A percentile compares a stretch with the other conserved stretches of the same genome.
Evolutionary conservation across 2,113 vertebrate genomes (phyloP).

Genomic region (Sprattus sprattus): DNA sequence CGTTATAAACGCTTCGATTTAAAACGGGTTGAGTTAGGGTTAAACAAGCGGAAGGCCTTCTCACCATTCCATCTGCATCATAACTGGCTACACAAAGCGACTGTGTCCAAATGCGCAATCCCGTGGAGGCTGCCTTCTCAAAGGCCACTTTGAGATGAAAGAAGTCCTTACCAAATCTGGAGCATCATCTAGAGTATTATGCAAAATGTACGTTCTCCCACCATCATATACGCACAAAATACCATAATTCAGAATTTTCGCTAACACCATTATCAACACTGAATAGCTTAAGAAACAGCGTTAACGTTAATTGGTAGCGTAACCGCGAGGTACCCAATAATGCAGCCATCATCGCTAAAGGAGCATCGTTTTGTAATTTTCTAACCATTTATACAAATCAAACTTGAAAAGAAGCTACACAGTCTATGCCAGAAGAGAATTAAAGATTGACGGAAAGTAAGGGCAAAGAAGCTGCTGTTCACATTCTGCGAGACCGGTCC

Average conservation of each 20-base stretch:
- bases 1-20: not conserved
- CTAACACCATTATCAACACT: not conserved
- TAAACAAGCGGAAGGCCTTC: conserved; percentile 7
- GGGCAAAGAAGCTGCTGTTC: not conserved
- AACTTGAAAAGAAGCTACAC: not conserved
- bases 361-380: not conserved
- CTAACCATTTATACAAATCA: not conserved
- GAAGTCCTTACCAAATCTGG: not conserved
- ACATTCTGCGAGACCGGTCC: not conserved
- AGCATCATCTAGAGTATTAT: not conserved
- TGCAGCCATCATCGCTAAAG: not conserved
- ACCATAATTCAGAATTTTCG: not conserved
- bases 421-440: not conserved
- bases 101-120: conserved; percentile 10
- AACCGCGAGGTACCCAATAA: not conserved
- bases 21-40: not conserved
- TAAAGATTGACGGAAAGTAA: not conserved
- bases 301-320: not conserved
- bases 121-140: not conserved
- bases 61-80: conserved; percentile 4
- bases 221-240: not conserved
- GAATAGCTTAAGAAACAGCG: not conserved
- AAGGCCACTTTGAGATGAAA: not conserved
- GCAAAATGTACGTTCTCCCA: not conserved
- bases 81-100: conserved; percentile 1